These are phyloP conservation scores for Rhagologus leucostigma DNA, from an alignment of 2,113 vertebrate genomes.

Conservation along the genomic window DNA sequence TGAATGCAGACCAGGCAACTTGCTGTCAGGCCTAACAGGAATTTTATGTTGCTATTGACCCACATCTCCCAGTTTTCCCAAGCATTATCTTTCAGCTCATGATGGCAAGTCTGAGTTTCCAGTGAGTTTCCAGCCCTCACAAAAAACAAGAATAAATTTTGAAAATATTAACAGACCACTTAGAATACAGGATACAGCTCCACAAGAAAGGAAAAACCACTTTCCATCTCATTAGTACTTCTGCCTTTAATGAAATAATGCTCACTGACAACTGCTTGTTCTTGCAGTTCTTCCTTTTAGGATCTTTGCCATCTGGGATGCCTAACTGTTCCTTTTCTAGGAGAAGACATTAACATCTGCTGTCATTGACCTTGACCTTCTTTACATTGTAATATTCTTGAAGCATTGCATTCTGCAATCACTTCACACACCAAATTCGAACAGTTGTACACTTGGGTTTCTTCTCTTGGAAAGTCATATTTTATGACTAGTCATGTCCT, in stretches of 20 bases:
- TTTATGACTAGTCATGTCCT: neutral
- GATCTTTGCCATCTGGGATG: neutral
- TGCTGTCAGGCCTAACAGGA: neutral
- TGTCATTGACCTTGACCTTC: neutral
- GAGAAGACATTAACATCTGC: neutral
- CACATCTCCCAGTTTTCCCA: neutral
- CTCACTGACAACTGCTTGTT: neutral
- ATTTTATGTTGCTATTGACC: neutral
- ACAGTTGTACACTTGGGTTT: neutral
- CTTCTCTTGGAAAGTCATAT: neutral
- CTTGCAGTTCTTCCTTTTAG: neutral
- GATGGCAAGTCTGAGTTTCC: neutral
- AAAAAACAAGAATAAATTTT: neutral
- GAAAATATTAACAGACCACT: neutral
- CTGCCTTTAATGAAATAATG: neutral
- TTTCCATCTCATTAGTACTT: neutral
- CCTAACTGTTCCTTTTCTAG: neutral
- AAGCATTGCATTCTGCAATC: neutral
- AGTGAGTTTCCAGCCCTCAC: neutral
- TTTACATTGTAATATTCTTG: neutral
- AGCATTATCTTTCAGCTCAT: neutral
- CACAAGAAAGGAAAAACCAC: neutral
- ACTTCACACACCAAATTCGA: neutral
- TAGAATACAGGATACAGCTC: neutral
- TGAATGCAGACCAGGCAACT: neutral